Evolutionary conservation across 2,113 vertebrate species (phyloP), one percentile per base, ranked within the genome.

Genomic region (Rattus rattus): DNA sequence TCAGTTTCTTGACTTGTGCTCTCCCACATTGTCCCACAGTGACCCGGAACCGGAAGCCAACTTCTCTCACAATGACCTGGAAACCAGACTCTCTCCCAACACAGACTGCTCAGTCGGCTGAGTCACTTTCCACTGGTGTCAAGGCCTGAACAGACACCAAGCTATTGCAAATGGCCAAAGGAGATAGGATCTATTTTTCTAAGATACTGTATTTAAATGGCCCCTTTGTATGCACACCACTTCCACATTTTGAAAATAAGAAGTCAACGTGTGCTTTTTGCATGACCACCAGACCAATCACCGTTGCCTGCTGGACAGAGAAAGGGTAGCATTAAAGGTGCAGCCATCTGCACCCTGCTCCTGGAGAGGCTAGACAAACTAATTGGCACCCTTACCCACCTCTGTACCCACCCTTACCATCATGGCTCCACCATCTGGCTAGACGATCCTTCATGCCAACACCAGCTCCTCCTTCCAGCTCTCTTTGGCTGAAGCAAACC

Each of bases 241-340:
- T 96, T 96, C 80, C 91, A 97, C 84, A 59, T 94, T 93, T 70
- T 88, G 54, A 96, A 91, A 52, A 96, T n/a, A 52, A 43, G 63
- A 73, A 87, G 94, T 43, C 90, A 67, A 52, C 16, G 8, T 54
- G 36, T 69, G 39, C 26, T 91, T 77, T 97, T 85, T 95, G 61
- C 76, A 28, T 63, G 61, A 88, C 86, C 72, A 95, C 92, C 88
- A 36, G 72, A 77, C 36, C 81, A 94, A 84, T 83, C 72, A 83
- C 56, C 49, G 26, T 69, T 54, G 76, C 79, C 33, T 69, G 24
- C 88, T 85, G 43, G 70, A 30, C 88, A 69, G 13, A 56, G 81
- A 94, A 94, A 86, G 20, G 36, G 43, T 63, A 83, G 19, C 67
- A 24, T 76, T 24, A 85, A 94, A 67, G 67, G 47, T 63, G 33